These are phyloP conservation scores for Alauda arvensis DNA, from an alignment of 2,797 vertebrate genomes.

Conservation along the genomic window DNA sequence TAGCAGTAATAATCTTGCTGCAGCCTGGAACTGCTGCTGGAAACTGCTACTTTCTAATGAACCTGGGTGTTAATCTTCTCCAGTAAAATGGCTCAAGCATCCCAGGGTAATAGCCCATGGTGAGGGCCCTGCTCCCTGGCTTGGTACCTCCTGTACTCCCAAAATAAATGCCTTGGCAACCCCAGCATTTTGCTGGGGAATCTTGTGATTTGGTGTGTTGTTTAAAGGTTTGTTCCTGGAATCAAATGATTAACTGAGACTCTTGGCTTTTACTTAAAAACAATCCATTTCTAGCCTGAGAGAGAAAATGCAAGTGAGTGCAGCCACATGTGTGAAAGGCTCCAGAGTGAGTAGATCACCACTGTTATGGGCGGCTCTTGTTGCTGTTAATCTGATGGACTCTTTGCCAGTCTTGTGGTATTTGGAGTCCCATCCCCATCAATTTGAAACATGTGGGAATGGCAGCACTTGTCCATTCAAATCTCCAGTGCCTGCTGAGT, in stretches of 20 bases:
- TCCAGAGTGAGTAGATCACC: neutral
- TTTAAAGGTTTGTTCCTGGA: constrained; percentile 24
- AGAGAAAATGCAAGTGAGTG: constrained; percentile 21
- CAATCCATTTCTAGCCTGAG: neutral
- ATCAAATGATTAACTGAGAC: constrained; percentile 29
- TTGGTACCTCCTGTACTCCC: neutral
- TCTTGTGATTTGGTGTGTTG: neutral
- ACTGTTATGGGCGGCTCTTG: neutral
- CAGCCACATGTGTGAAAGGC: neutral
- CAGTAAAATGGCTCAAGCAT: neutral
- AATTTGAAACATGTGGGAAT: neutral
- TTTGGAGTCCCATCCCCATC: neutral
- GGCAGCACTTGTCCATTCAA: constrained; percentile 29
- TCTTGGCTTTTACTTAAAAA: constrained; percentile 29
- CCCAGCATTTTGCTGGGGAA: neutral
- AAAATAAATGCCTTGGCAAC: neutral
- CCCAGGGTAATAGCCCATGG: neutral
- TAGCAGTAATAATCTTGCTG: neutral
- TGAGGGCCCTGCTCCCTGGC: neutral
- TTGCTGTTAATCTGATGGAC: constrained; percentile 21
- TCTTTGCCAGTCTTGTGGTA: neutral
- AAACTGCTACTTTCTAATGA: neutral
- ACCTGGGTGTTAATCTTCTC: neutral
- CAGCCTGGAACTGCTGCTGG: neutral
- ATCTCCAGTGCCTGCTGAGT: neutral